Conservation (phyloP, 1,140 invertebrate species). For the Panagrolaimus sp. region DNA sequence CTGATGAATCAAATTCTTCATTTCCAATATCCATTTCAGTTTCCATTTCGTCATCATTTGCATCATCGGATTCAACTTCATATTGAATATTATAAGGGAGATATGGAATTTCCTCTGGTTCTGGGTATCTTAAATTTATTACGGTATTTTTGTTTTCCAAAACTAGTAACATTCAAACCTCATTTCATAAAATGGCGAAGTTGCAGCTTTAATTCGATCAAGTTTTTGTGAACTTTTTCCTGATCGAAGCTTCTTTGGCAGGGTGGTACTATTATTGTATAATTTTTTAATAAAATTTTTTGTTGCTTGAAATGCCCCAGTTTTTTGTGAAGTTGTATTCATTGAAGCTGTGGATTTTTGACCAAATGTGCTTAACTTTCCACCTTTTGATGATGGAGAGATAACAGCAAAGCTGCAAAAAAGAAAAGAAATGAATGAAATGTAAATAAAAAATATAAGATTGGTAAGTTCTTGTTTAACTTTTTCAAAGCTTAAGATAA, state of each 20-base stretch:
- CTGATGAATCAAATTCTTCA: conserved; percentile 17
- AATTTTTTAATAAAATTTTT: conserved; percentile 28
- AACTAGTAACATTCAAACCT: not conserved
- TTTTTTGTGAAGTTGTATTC: not conserved
- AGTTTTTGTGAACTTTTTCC: conserved; percentile 19
- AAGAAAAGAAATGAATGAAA: too few species aligned
- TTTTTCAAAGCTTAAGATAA: too few species aligned
- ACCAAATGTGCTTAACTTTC: not conserved
- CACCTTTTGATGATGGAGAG: not conserved
- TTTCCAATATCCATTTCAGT: conserved; percentile 5
- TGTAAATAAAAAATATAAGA: too few species aligned
- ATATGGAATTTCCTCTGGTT: conserved; percentile 25
- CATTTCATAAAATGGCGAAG: conserved; percentile 21
- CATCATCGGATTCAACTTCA: conserved; percentile 21
- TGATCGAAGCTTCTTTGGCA: conserved; percentile 20
- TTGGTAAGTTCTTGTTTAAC: too few species aligned
- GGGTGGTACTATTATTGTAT: conserved; percentile 16
- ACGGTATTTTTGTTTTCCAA: not conserved
- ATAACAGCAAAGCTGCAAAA: conserved; percentile 5
- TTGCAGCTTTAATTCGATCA: conserved; percentile 21
- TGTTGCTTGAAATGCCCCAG: conserved; percentile 22
- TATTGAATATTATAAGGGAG: conserved; percentile 26
- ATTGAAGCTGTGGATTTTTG: not conserved
- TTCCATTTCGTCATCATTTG: not conserved
- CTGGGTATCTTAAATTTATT: conserved; percentile 17